Base-by-base conservation (phyloP, 2,888 invertebrate species). In the Polylopha cassiicola region DNA sequence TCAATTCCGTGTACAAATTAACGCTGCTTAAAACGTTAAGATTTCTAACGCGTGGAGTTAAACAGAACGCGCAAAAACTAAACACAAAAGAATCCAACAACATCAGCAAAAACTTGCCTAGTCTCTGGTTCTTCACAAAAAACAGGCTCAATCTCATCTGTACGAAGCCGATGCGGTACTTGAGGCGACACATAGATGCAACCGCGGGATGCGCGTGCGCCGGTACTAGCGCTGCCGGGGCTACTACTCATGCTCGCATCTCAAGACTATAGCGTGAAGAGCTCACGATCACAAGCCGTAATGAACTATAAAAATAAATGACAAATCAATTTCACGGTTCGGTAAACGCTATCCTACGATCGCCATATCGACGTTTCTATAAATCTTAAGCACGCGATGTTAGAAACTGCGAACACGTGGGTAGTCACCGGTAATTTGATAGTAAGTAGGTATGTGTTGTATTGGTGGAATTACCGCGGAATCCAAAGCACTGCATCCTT, bases 401-500 rank as follows among this genome's bases (percentile, higher is more conserved):
- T 20, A 14, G 18, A 22, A 37, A 36, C 18, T 13, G 4, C 22
- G 16, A 11, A n/a, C n/a, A n/a, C 16, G 24, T 23, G 9, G 6
- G 2, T 11, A 20, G 20, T 14, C 22, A 15, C 7, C n/a, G n/a
- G 7, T 10, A 5, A 15, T 23, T 24, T 3, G 26, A 13, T 16
- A 10, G 2, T 10, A 13, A 24, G 8, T 23, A 17, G 18, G 15
- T 17, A n/a, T 27, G 23, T 10, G 23, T 26, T 11, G 2, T 9
- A 24, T 18, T 18, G 14, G 4, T 5, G 2, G 18, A 50, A 54
- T 72, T 77, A 85, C 84, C 84, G 61, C 77, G 67, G 60, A 82
- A 74, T 65, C 82, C 82, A 51, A 85, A 85, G 60, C 85, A 85
- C 72, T 80, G 82, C 79, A 85, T 84, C 54, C 72, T 81, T 26